Evolutionary conservation across 1,140 invertebrate genomes (phyloP).

Genomic region (Pseudomyrmex sp.): DNA sequence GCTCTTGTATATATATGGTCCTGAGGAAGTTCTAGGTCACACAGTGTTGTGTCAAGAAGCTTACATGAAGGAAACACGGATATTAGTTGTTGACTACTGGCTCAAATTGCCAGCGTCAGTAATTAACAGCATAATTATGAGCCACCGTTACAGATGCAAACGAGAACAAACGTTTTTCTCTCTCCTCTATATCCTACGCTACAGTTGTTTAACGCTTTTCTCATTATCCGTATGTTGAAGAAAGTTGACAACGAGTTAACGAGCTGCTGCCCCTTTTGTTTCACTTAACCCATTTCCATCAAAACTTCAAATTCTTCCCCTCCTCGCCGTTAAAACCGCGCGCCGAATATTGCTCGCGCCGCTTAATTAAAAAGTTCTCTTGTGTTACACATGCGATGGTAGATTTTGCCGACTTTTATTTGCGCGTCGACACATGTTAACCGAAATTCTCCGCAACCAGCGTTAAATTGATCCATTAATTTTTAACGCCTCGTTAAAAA

Average conservation of each 20-base stretch:
- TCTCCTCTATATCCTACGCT: background rate
- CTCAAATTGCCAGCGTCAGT: constrained; percentile 26
- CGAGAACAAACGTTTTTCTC: background rate
- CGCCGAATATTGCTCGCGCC: constrained; percentile 13
- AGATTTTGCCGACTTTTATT: background rate
- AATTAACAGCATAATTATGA: constrained; percentile 47
- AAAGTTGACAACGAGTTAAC: constrained; percentile 37
- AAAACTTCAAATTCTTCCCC: constrained; percentile 13
- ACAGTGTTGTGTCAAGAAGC: background rate
- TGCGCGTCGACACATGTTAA: constrained; percentile 11
- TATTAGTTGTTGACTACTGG: constrained; percentile 34
- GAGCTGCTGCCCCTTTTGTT: constrained; percentile 40
- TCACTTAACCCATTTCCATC: constrained; percentile 38
- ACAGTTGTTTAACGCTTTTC: constrained; percentile 47
- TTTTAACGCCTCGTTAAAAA: constrained; percentile 27
- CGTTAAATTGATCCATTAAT: constrained; percentile 11
- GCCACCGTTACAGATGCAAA: constrained; percentile 22
- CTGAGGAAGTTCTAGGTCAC: constrained; percentile 18
- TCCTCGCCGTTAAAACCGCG: background rate
- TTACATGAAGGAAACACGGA: background rate
- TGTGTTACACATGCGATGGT: constrained; percentile 17
- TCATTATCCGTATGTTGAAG: constrained; percentile 42
- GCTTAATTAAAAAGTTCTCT: constrained; percentile 55
- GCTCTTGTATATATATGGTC: background rate
- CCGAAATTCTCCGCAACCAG: background rate